A percentile compares a stretch with the other conserved stretches of the same genome.
Conservation (phyloP, 2,113 vertebrate species). For the Hemiprocne comata region DNA sequence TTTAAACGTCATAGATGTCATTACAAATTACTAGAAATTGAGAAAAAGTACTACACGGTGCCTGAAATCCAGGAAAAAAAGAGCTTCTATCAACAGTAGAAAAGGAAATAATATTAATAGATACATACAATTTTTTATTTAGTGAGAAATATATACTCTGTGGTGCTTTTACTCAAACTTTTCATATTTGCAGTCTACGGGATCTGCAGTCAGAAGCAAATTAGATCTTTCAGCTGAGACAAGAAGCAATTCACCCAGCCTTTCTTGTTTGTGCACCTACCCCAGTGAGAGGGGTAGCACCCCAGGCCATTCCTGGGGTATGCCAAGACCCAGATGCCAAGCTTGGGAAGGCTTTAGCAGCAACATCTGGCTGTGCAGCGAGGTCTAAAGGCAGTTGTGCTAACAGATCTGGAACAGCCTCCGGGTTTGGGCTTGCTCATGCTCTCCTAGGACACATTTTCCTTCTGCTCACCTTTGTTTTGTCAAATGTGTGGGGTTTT, state of each 20-base stretch:
- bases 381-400: constrained; percentile 59
- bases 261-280: constrained; percentile 33
- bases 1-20: background rate
- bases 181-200: background rate
- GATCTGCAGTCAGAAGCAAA: background rate
- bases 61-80: background rate
- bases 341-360: constrained; percentile 62
- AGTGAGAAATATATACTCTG: background rate
- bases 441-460: constrained; percentile 38
- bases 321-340: constrained; percentile 76
- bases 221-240: background rate
- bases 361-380: constrained; percentile 76
- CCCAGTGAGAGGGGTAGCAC: background rate
- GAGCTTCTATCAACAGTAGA: background rate
- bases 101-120: background rate
- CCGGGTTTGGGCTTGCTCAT: background rate
- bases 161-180: background rate
- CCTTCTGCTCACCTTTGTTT: constrained; percentile 65
- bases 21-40: background rate
- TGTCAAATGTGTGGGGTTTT: background rate
- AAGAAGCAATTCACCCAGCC: background rate
- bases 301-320: background rate
- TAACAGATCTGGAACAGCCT: constrained; percentile 63
- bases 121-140: background rate
- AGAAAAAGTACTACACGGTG: background rate